phyloP scores from a whole-genome alignment of 2,888 invertebrate species.

The Byasa hedistus region DNA sequence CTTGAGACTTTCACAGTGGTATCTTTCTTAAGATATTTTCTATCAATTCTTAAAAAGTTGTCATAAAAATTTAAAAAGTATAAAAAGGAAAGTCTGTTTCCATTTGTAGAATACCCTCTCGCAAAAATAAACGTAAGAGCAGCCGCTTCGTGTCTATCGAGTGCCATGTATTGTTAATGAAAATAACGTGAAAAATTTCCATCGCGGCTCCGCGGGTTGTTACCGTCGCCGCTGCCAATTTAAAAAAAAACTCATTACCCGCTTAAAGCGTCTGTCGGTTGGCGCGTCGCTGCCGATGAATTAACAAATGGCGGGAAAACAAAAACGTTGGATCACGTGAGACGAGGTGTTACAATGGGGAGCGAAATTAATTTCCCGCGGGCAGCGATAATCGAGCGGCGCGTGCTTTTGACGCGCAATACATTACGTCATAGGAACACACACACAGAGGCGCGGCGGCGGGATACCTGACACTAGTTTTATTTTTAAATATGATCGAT shows the following conservation, averaged over 20 bases:
- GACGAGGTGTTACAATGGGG: conserved; percentile 10
- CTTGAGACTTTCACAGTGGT: no score
- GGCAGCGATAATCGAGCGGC: conserved; percentile 36
- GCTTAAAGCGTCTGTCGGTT: conserved; percentile 9
- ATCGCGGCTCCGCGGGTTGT: not conserved
- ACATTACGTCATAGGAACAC: conserved; percentile 51
- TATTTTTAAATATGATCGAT: not conserved
- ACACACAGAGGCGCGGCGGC: conserved; percentile 5
- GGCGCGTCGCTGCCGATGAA: conserved; percentile 16
- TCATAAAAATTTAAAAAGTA: not conserved
- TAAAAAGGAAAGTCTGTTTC: not conserved
- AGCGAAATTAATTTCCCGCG: conserved; percentile 50
- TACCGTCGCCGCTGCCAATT: not conserved
- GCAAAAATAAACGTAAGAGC: no score
- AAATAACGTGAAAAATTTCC: not conserved
- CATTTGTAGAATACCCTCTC: no score
- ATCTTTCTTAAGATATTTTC: no score
- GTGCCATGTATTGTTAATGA: not conserved
- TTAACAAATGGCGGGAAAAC: conserved; percentile 18
- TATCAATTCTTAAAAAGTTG: no score
- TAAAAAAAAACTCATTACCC: conserved; percentile 7
- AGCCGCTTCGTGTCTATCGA: not conserved
- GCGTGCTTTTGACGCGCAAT: conserved; percentile 52
- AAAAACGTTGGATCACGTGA: conserved; percentile 21
- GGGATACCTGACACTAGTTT: not conserved